Evolutionary conservation across 2,888 invertebrate species (phyloP), one percentile per base, ranked within the genome.

Genomic region (Phrixothrix hirtus): DNA sequence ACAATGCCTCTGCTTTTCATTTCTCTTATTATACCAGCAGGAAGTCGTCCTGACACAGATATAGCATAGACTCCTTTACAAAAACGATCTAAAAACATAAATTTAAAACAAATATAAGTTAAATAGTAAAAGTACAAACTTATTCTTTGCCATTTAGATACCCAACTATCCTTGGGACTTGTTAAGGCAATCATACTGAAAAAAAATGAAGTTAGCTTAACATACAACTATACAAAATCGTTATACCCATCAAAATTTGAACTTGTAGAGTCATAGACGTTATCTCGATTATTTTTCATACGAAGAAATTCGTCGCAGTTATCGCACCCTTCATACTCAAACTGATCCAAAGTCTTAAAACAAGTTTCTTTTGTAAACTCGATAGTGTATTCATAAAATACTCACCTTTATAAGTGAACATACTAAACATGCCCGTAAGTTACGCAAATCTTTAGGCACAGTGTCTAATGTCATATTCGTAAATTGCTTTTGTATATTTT

Each of bases 81-180:
- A 75, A 95, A 95, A 6, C 92, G 85, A 78, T 89, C 95, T 96
- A 21, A 21, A n/a, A n/a, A n/a, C n/a, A n/a, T n/a, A n/a, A n/a
- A n/a, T n/a, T n/a, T n/a, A n/a, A n/a, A n/a, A n/a, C n/a, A n/a
- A n/a, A n/a, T 21, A 21, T 5, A 21, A 3, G 21, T 7, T 21
- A 25, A 9, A 35, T 2, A 16, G 6, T 10, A 41, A 1, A 1
- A 27, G 14, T 42, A 81, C 85, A 83, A 81, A 95, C 95, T 92
- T 70, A 95, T 91, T 75, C 95, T 82, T 76, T 99, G 98, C 99
- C 99, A 99, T 76, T 97, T 98, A 67, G 93, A 93, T 1, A 99
- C 99, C 99, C 99, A 99, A 70, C 97, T 97, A 66, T 99, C 98
- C 74, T 94, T 94, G 1, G 97, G 96, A 65, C 92, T 92, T 91